These are phyloP conservation scores for Sebastes kiyomatsui DNA, from an alignment of 2,797 vertebrate species.

Conservation along the genomic window DNA sequence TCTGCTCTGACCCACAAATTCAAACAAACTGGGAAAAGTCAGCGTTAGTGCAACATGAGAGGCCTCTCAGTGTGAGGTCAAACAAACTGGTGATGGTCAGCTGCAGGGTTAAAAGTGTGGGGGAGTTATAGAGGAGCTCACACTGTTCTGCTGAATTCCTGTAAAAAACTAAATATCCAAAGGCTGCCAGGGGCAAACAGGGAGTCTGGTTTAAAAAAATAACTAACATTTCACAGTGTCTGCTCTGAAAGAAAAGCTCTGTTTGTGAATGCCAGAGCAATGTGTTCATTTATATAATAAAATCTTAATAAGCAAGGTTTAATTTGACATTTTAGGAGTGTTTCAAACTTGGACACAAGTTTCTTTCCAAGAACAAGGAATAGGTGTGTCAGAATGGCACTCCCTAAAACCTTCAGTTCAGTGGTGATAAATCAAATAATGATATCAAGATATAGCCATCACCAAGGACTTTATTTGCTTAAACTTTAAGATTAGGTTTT, in stretches of 20 bases:
- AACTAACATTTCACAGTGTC: neutral
- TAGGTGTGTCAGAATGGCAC: neutral
- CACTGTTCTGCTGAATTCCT: slow-evolving; percentile 70
- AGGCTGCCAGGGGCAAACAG: neutral
- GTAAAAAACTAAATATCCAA: neutral
- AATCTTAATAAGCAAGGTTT: neutral
- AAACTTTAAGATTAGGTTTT: neutral
- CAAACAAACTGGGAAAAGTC: slow-evolving; percentile 27
- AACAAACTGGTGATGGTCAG: slow-evolving; percentile 22
- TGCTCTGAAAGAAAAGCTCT: slow-evolving; percentile 16
- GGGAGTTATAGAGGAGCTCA: slow-evolving; percentile 15
- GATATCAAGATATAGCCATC: no score
- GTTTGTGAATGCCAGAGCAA: neutral
- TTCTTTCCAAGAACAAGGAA: neutral
- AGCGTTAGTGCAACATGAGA: slow-evolving; percentile 9
- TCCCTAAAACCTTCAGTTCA: neutral
- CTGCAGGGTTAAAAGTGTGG: slow-evolving; percentile 4
- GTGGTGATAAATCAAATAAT: neutral
- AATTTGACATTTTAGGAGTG: neutral
- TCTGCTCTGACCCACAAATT: slow-evolving; percentile 10
- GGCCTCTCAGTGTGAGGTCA: neutral
- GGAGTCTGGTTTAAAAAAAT: slow-evolving; percentile 8
- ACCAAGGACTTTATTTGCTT: neutral
- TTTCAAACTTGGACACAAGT: neutral
- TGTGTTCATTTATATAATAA: neutral